These are phyloP conservation scores for Anthoscopus minutus DNA, from an alignment of 2,113 vertebrate species.

Conservation along the genomic window DNA sequence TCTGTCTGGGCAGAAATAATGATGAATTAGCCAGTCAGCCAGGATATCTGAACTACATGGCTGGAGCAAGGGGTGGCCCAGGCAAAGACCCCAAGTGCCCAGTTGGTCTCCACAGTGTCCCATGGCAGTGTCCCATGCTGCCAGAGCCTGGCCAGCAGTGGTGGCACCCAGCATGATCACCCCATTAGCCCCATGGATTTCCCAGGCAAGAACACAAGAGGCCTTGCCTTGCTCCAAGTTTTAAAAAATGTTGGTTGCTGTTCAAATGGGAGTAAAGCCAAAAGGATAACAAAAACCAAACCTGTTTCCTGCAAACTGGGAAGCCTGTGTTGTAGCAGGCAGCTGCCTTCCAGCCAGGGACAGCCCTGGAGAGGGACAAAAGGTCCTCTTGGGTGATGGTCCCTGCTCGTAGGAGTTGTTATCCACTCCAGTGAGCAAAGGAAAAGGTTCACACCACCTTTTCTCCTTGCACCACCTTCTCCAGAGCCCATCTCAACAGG, in stretches of 20 bases:
- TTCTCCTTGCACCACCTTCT: not conserved
- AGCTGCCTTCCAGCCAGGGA: not conserved
- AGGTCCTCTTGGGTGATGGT: not conserved
- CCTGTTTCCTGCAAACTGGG: conserved; percentile 16
- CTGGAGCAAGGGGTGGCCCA: not conserved
- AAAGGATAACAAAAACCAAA: conserved; percentile 50
- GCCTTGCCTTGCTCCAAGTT: not conserved
- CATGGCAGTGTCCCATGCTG: fast-evolving
- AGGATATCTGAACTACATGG: not conserved
- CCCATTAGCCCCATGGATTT: not conserved
- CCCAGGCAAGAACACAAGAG: not conserved
- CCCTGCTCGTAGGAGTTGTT: not conserved
- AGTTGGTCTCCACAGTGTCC: not conserved
- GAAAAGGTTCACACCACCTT: not conserved
- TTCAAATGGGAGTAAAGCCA: conserved; percentile 47
- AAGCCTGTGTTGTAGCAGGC: not conserved
- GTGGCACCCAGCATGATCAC: not conserved
- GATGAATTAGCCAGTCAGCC: not conserved
- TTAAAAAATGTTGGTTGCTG: conserved; percentile 15
- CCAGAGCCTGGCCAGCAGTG: not conserved
- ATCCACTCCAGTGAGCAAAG: fast-evolving
- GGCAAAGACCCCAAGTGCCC: not conserved
- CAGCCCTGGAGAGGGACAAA: not conserved
- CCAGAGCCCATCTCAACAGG: not conserved
- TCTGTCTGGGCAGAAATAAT: not conserved